Base-by-base conservation (phyloP, 1,140 invertebrate species). In the Meteorus sp. region DNA sequence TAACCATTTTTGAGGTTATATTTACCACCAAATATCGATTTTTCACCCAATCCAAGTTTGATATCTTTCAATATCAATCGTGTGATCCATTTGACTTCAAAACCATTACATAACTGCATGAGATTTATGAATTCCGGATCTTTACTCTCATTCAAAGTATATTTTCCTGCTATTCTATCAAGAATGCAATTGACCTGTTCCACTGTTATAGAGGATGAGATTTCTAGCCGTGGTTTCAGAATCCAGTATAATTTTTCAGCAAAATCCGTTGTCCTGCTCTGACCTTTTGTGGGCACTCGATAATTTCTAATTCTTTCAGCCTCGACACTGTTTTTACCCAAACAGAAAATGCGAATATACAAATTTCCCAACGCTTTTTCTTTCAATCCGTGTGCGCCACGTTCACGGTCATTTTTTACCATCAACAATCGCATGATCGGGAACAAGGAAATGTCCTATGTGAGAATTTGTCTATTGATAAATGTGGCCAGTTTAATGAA, bases 21-120 rank as follows among this genome's bases (percentile, higher is more conserved):
- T 75, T 75, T 55, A 80, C 78, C 72, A 60, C 72, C 57, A 7
- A 95, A 83, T 35, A 96, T 87, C 25, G 83, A 84, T 37, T 85
- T 85, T 59, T 86, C 83, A 9, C 88, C 85, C 44, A 95, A 77
- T 0, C 88, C 87, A 4, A 95, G 73, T 67, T 85, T 86, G 66
- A 95, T 77, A 47, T 92, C 86, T 77, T 96, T 96, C 2, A 97
- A 74, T 41, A 98, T 85, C 48, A 97, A 89, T 61, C 93, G 80
- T 2, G 95, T 89, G 0, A 97, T 76, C 94, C 94, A 97, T 79
- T 94, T 94, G 58, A 92, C 84, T 71, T 96, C 92, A 20, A 84
- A 59, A 1, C 89, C 84, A 55, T 63, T 72, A 11, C 68, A 72
- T 53, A 73, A 59, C 23, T 67, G 59, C 1, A 74, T 62, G 15